phyloP scores from a whole-genome alignment of 2,113 vertebrate species.

The Fulmarus glacialis region DNA sequence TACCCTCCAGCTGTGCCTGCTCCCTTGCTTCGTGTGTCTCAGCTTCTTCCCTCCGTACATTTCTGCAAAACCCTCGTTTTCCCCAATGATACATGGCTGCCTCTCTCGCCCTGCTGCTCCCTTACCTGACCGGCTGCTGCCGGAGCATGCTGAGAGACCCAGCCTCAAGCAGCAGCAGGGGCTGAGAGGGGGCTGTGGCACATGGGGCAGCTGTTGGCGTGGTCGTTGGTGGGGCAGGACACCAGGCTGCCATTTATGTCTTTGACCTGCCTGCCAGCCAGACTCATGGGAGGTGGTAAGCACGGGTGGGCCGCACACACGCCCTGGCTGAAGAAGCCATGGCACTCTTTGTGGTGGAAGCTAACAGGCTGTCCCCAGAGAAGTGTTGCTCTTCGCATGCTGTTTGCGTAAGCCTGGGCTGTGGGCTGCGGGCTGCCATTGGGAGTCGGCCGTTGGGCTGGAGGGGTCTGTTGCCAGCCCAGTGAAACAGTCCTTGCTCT shows the following conservation, averaged over 20 bases:
- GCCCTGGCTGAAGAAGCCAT: not conserved
- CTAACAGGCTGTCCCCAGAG: not conserved
- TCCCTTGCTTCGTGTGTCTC: not conserved
- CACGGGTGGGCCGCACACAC: accelerated
- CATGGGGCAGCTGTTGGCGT: accelerated
- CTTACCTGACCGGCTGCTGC: not conserved
- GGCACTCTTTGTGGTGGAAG: not conserved
- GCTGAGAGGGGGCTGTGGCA: accelerated
- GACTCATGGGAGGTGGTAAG: not conserved
- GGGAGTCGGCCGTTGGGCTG: not conserved
- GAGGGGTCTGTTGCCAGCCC: not conserved
- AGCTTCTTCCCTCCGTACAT: accelerated
- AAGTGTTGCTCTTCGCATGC: not conserved
- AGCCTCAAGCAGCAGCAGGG: not conserved
- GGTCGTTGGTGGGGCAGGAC: accelerated
- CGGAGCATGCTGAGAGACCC: not conserved
- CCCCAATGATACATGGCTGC: not conserved
- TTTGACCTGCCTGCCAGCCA: not conserved
- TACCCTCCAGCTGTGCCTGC: not conserved
- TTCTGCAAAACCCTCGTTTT: not conserved
- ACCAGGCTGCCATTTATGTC: accelerated
- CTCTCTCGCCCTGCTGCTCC: not conserved
- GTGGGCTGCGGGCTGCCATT: accelerated
- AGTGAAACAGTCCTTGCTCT: not conserved
- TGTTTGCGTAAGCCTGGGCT: not conserved